Base-by-base conservation (phyloP, 1,140 invertebrate genomes). In the Eulimnadia texana region DNA sequence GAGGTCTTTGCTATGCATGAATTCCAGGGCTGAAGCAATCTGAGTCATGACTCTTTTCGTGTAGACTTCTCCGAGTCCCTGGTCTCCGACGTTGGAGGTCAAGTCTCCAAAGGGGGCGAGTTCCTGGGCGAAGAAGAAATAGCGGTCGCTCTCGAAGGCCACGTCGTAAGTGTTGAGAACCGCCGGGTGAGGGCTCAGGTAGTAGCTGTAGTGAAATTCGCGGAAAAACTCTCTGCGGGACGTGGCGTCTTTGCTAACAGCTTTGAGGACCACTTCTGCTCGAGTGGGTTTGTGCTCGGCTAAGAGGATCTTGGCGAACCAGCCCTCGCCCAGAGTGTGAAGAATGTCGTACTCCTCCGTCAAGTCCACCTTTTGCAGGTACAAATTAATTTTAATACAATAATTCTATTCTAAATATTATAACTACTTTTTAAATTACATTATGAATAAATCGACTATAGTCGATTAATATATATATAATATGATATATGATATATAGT, bases 311-410 rank as follows among this genome's bases (percentile, higher is more conserved):
- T 91, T 91, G 19, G 89, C 88, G 68, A 92, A 93, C 87, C 90
- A 92, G 77, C 90, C 90, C 77, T 91, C 88, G n/a, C 89, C 89
- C n/a, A 93, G 87, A 64, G 90, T 90, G 78, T 91, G 87, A 28
- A 93, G 73, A 66, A 93, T 88, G 71, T 92, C 90, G 71, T 92
- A 93, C 71, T 92, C 86, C 72, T 88, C 86, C 47, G 83, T 81
- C 62, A 93, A 76, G 70, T 84, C 82, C 54, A 92, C 84, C 85
- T 90, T 71, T n/a, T n/a, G n/a, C n/a, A n/a, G n/a, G n/a, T n/a
- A n/a, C n/a, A n/a, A n/a, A n/a, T n/a, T n/a, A n/a, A n/a, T n/a
- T n/a, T n/a, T n/a, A n/a, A n/a, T n/a, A n/a, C n/a, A n/a, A n/a
- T n/a, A n/a, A n/a, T n/a, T n/a, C n/a, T n/a, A n/a, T n/a, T n/a